Conservation (phyloP, 64 coral and sea anemone genomes). For the Orbicella faveolata region DNA sequence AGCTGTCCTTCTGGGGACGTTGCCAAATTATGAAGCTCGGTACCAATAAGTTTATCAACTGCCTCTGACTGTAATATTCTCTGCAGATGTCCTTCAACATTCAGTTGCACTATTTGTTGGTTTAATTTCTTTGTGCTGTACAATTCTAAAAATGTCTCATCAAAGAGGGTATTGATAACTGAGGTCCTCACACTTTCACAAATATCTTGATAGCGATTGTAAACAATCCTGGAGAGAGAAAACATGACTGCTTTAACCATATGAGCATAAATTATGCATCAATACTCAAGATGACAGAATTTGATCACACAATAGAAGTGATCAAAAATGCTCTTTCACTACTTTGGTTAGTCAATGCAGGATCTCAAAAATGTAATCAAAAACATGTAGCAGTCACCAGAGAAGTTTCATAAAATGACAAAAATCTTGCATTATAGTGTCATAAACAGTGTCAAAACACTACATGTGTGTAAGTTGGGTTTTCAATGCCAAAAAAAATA, state of each 20-base stretch:
- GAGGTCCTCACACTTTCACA: slow-evolving; percentile 57
- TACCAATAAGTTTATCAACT: slow-evolving; percentile 74
- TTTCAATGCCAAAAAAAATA: too few relatives aligned
- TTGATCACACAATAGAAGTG: too few relatives aligned
- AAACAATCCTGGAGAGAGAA: slow-evolving; percentile 45
- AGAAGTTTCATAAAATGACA: too few relatives aligned
- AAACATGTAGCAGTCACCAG: too few relatives aligned
- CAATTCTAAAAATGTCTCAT: slow-evolving; percentile 74
- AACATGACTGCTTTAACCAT: background rate
- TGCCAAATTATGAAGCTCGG: slow-evolving; percentile 62
- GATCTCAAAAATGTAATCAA: too few relatives aligned
- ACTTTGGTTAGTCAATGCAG: too few relatives aligned
- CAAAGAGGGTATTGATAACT: slow-evolving; percentile 66
- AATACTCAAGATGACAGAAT: background rate
- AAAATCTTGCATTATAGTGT: too few relatives aligned
- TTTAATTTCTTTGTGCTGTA: slow-evolving; percentile 79
- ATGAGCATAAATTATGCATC: background rate
- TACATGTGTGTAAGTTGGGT: too few relatives aligned
- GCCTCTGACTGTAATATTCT: slow-evolving; percentile 75
- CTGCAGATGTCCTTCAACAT: slow-evolving; percentile 75
- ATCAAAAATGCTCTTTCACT: too few relatives aligned
- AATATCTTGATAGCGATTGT: slow-evolving; percentile 64
- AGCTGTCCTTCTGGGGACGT: slow-evolving; percentile 77
- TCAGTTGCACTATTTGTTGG: slow-evolving; percentile 64
- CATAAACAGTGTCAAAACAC: too few relatives aligned